Evolutionary conservation across 2,797 vertebrate genomes (phyloP).

Genomic region (Lagocephalus sceleratus): DNA sequence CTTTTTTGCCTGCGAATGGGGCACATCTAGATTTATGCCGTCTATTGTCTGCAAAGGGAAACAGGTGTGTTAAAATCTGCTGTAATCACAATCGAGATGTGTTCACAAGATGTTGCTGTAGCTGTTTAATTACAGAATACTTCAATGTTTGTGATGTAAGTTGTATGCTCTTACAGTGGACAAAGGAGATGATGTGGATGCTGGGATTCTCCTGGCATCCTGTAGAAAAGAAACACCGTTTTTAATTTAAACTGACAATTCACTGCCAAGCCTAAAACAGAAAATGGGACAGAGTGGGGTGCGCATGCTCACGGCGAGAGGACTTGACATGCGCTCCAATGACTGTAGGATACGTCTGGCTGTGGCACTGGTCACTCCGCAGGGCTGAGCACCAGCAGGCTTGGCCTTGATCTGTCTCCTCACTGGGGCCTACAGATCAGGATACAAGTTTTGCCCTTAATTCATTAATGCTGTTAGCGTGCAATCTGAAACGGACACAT

Average conservation of each 20-base stretch:
- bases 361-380: slow-evolving; percentile 92
- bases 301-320: slow-evolving; percentile 83
- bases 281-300: neutral
- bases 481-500: too few relatives aligned
- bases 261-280: neutral
- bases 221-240: slow-evolving; percentile 45
- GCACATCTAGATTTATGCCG: slow-evolving; percentile 71
- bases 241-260: neutral
- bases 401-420: slow-evolving; percentile 95
- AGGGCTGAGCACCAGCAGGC: slow-evolving; percentile 84
- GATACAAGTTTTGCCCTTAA: neutral
- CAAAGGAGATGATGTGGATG: slow-evolving; percentile 77
- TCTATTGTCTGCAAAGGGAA: slow-evolving; percentile 77
- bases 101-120: too few relatives aligned
- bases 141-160: neutral
- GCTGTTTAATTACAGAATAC: neutral
- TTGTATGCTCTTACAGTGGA: slow-evolving; percentile 81
- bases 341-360: slow-evolving; percentile 94
- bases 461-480: too few relatives aligned
- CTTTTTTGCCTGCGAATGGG: slow-evolving; percentile 78
- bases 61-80: slow-evolving; percentile 4
- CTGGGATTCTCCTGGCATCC: slow-evolving; percentile 97
- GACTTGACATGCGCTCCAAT: slow-evolving; percentile 97
- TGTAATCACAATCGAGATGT: neutral
- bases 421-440: slow-evolving; percentile 80